Evolutionary conservation across 2,888 invertebrate genomes (phyloP), one percentile per base, ranked within the genome.

Genomic region (Dryomyza anilis): DNA sequence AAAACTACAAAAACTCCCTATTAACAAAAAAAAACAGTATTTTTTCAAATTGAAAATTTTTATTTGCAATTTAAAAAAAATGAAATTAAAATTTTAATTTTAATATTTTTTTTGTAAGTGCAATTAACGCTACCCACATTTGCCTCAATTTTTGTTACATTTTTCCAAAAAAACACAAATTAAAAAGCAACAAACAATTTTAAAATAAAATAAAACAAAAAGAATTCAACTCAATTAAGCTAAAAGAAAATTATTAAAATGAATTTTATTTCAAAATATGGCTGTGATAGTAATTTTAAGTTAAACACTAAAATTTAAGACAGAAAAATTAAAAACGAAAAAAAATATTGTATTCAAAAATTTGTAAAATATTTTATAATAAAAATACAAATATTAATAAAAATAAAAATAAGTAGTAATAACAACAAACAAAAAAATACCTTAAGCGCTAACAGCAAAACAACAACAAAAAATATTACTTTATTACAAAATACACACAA

Each of bases 251-350:
- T 70, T 71, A 68, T 64, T 67, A 69, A 67, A 66, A 67, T 67
- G 58, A 71, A 71, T 75, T 78, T 73, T 75, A 71, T 67, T 76
- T 74, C 72, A 70, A 70, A 71, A 72, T 68, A 74, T 70, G 78
- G 76, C 78, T 78, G 78, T 78, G 78, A 78, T 78, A 79, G 72
- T 76, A 74, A 71, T 70, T 64, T 67, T 75, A 70, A 73, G 73
- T 70, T 67, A 59, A 29, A 19, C 12, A 50, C 25, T 30, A 19
- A 21, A 53, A 25, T 25, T 16, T 25, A 33, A 56, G 8, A 25
- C 21, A 48, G 46, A 25, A 23, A 39, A 33, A 12, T 19, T 12
- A 46, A 58, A 48, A 43, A 7, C n/a, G 21, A 52, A 3, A 43
- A 39, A 56, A 52, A n/a, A 45, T 23, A 10, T 19, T 7, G 19